A percentile compares a stretch with the other conserved stretches of the same genome.
Conservation (phyloP, 2,888 invertebrate species). For the Xiphydria camelus region DNA sequence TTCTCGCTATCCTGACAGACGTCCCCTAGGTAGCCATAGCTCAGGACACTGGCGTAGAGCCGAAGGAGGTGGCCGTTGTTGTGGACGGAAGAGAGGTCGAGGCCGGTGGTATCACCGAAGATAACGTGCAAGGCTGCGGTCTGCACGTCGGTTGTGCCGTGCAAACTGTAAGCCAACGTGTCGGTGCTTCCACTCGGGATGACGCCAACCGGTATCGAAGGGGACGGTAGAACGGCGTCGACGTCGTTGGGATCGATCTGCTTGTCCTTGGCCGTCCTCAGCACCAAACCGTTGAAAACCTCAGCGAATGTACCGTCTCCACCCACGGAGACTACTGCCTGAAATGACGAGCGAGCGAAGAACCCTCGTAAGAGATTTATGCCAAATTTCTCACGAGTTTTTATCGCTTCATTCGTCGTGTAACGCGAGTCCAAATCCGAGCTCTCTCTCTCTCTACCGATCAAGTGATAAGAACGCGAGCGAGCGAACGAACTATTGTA, state of each 20-base stretch:
- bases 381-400: too few relatives aligned
- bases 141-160: constrained; percentile 77
- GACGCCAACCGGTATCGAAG: constrained; percentile 66
- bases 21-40: constrained; percentile 86
- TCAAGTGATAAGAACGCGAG: too few relatives aligned
- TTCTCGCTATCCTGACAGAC: constrained; percentile 78
- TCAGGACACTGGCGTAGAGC: constrained; percentile 76
- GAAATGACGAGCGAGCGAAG: too few relatives aligned
- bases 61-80: constrained; percentile 64
- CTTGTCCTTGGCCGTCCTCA: constrained; percentile 61
- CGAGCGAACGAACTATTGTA: too few relatives aligned
- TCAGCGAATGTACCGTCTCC: constrained; percentile 88
- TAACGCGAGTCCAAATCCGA: too few relatives aligned
- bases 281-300: constrained; percentile 73
- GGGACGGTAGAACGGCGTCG: constrained; percentile 59
- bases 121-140: constrained; percentile 84
- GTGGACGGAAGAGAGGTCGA: constrained; percentile 78
- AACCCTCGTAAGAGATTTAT: too few relatives aligned
- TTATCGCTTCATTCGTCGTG: too few relatives aligned
- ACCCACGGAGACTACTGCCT: constrained; percentile 79
- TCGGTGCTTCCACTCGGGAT: constrained; percentile 79
- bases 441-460: too few relatives aligned
- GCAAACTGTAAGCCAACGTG: constrained; percentile 76
- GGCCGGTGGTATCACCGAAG: constrained; percentile 71
- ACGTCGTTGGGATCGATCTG: constrained; percentile 63